A percentile compares a stretch with the other conserved stretches of the same genome.
Conservation (phyloP, 2,888 invertebrate species). For the Steinernema scapterisci region DNA sequence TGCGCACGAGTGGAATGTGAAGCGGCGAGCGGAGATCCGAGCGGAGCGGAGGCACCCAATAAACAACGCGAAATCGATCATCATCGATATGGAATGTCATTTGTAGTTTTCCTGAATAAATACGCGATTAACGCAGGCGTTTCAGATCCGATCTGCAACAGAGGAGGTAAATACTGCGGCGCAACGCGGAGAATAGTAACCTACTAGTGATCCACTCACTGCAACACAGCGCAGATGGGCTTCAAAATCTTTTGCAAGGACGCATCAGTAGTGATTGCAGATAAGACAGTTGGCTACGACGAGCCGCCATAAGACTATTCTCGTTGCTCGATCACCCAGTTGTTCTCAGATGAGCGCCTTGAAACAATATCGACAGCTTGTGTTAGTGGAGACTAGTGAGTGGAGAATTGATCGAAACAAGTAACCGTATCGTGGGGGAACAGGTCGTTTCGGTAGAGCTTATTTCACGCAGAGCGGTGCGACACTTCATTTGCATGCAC, state of each 20-base stretch:
- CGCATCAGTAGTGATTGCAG: constrained; percentile 7
- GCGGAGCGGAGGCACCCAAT: constrained; percentile 20
- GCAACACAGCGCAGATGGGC: too few relatives aligned
- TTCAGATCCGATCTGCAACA: background rate
- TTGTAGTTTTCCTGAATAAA: background rate
- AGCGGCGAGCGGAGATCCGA: constrained; percentile 24
- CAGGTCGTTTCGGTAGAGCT: too few relatives aligned
- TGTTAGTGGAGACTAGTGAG: background rate
- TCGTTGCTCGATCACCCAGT: background rate
- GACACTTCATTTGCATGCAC: background rate
- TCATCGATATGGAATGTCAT: constrained; percentile 26
- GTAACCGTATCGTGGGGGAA: constrained; percentile 8
- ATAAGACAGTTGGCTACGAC: background rate
- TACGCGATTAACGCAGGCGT: background rate
- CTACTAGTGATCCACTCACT: too few relatives aligned
- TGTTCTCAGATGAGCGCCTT: constrained; percentile 20
- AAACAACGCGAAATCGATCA: constrained; percentile 31
- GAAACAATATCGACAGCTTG: constrained; percentile 9
- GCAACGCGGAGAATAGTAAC: too few relatives aligned
- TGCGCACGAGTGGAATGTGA: constrained; percentile 28
- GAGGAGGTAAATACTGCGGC: too few relatives aligned
- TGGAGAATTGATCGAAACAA: constrained; percentile 20
- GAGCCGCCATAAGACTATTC: background rate
- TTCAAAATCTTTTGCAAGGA: constrained; percentile 2
- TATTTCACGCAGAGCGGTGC: too few relatives aligned